These are phyloP conservation scores for Mythimna vitellina DNA, from an alignment of 2,888 invertebrate genomes.

Conservation along the genomic window DNA sequence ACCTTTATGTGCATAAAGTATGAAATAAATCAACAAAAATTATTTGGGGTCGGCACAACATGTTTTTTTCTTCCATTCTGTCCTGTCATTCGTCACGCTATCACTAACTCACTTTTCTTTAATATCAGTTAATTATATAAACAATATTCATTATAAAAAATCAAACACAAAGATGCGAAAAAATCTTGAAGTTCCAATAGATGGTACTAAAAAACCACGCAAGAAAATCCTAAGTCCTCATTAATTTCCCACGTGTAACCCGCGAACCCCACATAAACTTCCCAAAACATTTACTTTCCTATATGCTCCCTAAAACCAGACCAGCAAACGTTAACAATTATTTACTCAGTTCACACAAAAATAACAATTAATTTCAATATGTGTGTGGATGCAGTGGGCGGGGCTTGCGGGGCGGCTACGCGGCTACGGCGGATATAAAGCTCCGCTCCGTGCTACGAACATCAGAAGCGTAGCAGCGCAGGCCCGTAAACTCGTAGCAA, in stretches of 20 bases:
- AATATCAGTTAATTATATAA: too few relatives aligned
- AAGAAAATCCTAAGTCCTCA: background rate
- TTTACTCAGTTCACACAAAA: slow-evolving; percentile 58
- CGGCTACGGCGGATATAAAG: slow-evolving; percentile 77
- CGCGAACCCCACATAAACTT: background rate
- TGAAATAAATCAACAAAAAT: too few relatives aligned
- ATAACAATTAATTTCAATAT: slow-evolving; percentile 72
- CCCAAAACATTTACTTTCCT: slow-evolving; percentile 15
- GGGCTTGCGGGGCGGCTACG: slow-evolving; percentile 71
- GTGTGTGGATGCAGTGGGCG: slow-evolving; percentile 68
- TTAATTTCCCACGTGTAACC: background rate
- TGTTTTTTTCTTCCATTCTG: too few relatives aligned
- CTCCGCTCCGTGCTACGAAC: slow-evolving; percentile 70
- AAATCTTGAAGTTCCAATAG: background rate
- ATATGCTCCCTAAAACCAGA: slow-evolving; percentile 34
- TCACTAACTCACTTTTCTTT: too few relatives aligned
- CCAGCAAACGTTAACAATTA: slow-evolving; percentile 31
- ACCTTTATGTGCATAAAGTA: too few relatives aligned
- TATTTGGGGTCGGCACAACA: too few relatives aligned
- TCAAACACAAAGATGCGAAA: background rate
- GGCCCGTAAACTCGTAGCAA: slow-evolving; percentile 66
- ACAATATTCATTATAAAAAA: background rate
- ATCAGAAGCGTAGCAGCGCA: slow-evolving; percentile 74
- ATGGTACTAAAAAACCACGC: background rate
- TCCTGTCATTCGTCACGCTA: too few relatives aligned